phyloP scores from a whole-genome alignment of 2,797 vertebrate genomes.

The Acomys russatus region DNA sequence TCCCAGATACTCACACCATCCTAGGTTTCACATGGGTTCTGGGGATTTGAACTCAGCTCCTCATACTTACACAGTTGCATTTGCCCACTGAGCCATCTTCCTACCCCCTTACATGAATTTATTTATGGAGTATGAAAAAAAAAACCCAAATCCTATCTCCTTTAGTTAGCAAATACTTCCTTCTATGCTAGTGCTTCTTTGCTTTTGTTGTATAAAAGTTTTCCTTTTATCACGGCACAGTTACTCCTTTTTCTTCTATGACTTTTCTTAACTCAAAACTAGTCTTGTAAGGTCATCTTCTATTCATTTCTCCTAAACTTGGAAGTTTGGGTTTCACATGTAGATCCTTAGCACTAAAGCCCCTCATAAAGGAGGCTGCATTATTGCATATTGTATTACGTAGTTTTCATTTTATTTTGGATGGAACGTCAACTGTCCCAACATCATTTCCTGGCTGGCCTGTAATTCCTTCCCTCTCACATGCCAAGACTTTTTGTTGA shows the following conservation, averaged over 20 bases:
- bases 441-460: not conserved
- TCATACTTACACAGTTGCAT: not conserved
- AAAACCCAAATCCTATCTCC: not conserved
- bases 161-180: not conserved
- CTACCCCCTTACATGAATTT: not conserved
- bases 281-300: not conserved
- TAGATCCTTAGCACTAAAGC: not conserved
- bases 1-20: too few species aligned
- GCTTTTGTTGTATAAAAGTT: constrained; percentile 1
- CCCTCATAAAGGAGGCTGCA: not conserved
- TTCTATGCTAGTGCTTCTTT: not conserved
- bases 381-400: not conserved
- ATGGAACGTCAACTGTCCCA: not conserved
- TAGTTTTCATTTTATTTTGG: constrained; percentile 31
- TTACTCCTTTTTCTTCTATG: not conserved
- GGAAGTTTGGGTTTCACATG: not conserved
- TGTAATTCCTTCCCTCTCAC: not conserved
- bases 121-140: constrained; percentile 15
- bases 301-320: constrained; percentile 38
- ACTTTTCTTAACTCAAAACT: constrained; percentile 7
- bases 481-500: not conserved
- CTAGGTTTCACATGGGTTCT: not conserved
- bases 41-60: not conserved
- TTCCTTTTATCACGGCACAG: not conserved
- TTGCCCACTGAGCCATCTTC: not conserved